These are phyloP conservation scores for Streptopelia turtur DNA, from an alignment of 2,797 vertebrate species.

Conservation along the genomic window DNA sequence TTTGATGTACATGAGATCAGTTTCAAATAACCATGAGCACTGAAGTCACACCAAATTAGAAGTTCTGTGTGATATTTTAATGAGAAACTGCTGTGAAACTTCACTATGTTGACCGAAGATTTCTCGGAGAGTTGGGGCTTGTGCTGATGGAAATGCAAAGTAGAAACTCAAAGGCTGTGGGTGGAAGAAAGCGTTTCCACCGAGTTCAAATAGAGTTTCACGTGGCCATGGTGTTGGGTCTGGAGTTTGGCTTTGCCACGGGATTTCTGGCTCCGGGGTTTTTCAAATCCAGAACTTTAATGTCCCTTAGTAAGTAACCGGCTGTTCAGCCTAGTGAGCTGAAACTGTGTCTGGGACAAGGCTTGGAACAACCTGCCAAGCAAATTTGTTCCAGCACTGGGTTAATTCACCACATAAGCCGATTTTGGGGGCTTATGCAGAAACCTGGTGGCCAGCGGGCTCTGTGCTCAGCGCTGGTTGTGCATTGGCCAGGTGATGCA, in stretches of 20 bases:
- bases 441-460: fast-evolving
- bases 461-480: not conserved
- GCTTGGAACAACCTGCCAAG: not conserved
- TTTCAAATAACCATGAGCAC: not conserved
- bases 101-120: not conserved
- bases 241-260: not conserved
- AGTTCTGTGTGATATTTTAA: conserved; percentile 2
- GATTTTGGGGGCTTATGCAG: not conserved
- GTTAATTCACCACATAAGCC: not conserved
- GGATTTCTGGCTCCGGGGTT: not conserved
- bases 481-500: fast-evolving
- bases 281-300: not conserved
- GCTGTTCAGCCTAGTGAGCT: not conserved
- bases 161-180: not conserved
- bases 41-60: conserved; percentile 20
- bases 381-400: not conserved
- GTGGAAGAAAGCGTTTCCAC: not conserved
- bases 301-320: not conserved
- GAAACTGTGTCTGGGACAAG: not conserved
- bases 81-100: conserved; percentile 31
- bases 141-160: not conserved
- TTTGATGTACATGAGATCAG: not conserved
- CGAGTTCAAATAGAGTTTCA: not conserved
- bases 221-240: fast-evolving
- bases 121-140: conserved; percentile 9